These are phyloP conservation scores for Amiota communis DNA, from an alignment of 2,888 invertebrate genomes.

Conservation along the genomic window DNA sequence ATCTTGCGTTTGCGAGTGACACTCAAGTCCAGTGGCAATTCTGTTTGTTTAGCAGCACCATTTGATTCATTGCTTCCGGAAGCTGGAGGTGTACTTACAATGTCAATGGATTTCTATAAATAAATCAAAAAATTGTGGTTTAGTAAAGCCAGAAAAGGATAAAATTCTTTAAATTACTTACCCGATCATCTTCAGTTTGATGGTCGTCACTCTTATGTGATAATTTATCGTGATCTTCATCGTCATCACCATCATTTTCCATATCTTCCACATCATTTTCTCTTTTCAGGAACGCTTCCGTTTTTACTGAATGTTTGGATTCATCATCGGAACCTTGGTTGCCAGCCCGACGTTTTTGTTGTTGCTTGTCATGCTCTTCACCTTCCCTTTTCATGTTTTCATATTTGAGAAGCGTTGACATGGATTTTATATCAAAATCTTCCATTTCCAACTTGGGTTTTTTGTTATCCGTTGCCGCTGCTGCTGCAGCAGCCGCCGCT, in stretches of 20 bases:
- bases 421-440: conserved; percentile 7
- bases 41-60: conserved; percentile 72
- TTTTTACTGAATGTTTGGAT: conserved; percentile 43
- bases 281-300: conserved; percentile 41
- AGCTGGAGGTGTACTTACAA: conserved; percentile 65
- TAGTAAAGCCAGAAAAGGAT: background rate
- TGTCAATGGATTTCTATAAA: conserved; percentile 69
- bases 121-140: background rate
- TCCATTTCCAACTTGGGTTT: conserved; percentile 1
- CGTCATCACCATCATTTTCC: conserved; percentile 37
- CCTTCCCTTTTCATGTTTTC: background rate
- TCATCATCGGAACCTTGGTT: conserved; percentile 48
- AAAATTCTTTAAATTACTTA: conserved; percentile 47
- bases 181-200: conserved; percentile 68
- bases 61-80: conserved; percentile 45
- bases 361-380: background rate
- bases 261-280: conserved; percentile 37
- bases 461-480: conserved; percentile 17
- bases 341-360: no score
- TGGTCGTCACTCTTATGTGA: conserved; percentile 33
- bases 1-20: conserved; percentile 76
- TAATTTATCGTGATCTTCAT: background rate
- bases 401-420: conserved; percentile 5
- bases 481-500: background rate
- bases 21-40: conserved; percentile 85